phyloP scores from a whole-genome alignment of 2,113 vertebrate species.

The Barnardius zonarius region DNA sequence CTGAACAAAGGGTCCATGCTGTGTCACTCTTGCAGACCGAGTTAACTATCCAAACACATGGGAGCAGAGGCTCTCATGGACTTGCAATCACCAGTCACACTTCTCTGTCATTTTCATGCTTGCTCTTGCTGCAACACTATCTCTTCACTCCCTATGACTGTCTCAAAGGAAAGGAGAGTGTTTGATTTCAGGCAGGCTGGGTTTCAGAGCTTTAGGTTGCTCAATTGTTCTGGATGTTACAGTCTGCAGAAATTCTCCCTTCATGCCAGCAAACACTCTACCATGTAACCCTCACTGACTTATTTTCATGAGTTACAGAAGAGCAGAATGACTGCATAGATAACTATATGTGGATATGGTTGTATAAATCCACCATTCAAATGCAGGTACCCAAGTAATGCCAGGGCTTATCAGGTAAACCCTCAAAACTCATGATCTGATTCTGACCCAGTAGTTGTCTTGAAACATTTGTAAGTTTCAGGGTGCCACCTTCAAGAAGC shows the following conservation, averaged over 20 bases:
- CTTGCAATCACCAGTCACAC: fast-evolving
- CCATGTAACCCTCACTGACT: neutral
- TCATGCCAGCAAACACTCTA: neutral
- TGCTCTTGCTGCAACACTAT: neutral
- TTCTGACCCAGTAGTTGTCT: neutral
- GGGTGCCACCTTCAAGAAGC: neutral
- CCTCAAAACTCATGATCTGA: neutral
- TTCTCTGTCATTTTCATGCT: neutral
- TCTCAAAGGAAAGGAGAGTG: neutral
- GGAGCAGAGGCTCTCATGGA: fast-evolving
- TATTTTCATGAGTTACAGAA: neutral
- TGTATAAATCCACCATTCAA: neutral
- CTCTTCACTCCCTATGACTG: neutral
- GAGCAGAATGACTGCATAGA: neutral
- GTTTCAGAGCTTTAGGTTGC: neutral
- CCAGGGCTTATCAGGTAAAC: neutral
- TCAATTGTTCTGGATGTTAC: neutral
- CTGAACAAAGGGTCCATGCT: fast-evolving
- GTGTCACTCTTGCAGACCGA: fast-evolving
- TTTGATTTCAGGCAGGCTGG: neutral
- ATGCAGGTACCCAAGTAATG: neutral
- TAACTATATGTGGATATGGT: neutral
- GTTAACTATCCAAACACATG: fast-evolving
- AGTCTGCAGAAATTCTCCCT: neutral
- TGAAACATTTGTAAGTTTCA: neutral